phyloP scores from a whole-genome alignment of 2,888 invertebrate genomes.

The Hirtodrosophila trivittata region DNA sequence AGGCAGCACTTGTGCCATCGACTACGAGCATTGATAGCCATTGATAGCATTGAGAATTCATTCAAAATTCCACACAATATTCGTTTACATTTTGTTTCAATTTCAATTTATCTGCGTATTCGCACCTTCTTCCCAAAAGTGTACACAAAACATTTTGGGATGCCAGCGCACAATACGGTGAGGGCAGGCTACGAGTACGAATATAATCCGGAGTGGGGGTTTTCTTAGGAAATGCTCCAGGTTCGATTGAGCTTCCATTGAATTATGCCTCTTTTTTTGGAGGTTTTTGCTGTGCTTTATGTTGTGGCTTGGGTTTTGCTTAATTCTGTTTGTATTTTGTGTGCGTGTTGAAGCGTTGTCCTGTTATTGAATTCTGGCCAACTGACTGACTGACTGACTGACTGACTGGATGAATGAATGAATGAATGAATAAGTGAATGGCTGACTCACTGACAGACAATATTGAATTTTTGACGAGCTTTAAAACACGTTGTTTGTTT shows the following conservation, averaged over 20 bases:
- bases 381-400: conserved; percentile 5
- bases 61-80: conserved; percentile 35
- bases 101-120: conserved; percentile 61
- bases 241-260: conserved; percentile 54
- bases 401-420: conserved; percentile 5
- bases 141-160: conserved; percentile 34
- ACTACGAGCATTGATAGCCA: conserved; percentile 2
- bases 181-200: too few species aligned
- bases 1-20: conserved; percentile 43
- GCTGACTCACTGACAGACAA: background rate
- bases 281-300: conserved; percentile 25
- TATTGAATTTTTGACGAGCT: conserved; percentile 32
- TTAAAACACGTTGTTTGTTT: conserved; percentile 13
- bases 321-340: conserved; percentile 49
- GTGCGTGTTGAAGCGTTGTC: conserved; percentile 34
- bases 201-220: too few species aligned
- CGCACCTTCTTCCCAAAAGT: conserved; percentile 34
- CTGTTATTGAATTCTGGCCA: conserved; percentile 9
- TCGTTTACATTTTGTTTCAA: conserved; percentile 69
- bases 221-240: conserved; percentile 15
- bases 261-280: conserved; percentile 33
- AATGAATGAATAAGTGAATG: conserved; percentile 3
- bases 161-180: conserved; percentile 16
- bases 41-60: background rate
- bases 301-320: conserved; percentile 37